Base-by-base conservation (phyloP, 2,113 vertebrate genomes). In the Setophaga kirtlandii region DNA sequence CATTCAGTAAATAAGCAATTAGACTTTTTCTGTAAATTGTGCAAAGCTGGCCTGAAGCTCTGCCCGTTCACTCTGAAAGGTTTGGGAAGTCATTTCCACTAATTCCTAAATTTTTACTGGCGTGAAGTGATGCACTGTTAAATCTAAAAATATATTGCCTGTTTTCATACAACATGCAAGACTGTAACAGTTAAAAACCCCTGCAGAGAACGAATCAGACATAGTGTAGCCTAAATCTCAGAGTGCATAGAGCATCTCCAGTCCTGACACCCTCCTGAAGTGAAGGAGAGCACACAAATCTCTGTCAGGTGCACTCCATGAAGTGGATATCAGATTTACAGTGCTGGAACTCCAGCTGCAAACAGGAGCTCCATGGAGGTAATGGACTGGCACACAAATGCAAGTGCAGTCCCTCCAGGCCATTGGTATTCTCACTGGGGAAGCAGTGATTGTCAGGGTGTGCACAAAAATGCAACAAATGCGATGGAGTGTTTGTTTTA, bases 1-100 rank as follows among this genome's bases (percentile, higher is more conserved):
- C 63, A 55, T 90, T 91, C 59, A 78, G 87, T 93, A 95, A 95
- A 87, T 68, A 91, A 35, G 80, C 71, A 92, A 91, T 89, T 79
- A 71, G 16, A 49, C 18, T 7, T 50, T 90, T 92, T 97, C 96
- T 94, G 70, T 33, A 6, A 50, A 31, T 50, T 89, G 39, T 75
- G 33, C 82, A 90, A 78, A 91, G 55, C 42, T 64, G 42, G 33
- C 35, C 52, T 71, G 14, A 55, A 70, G 27, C 11, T 87, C 27
- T 69, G 44, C 50, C 49, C 64, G n/a, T 63, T 80, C 20, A n/a
- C 22, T 77, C 42, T 56, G 42, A 68, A n/a, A 70, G 39, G 21
- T 53, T 46, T 49, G 17, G 18, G 16, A 1, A 55, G 30, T 9
- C 14, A 63, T 81, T 75, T 47, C 67, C 52, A 42, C 22, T 53